Percentiles rank a stretch among this genome's conserved stretches.
Evolutionary conservation across 2,888 invertebrate genomes (phyloP).

Genomic region (Plagiodera versicolora): DNA sequence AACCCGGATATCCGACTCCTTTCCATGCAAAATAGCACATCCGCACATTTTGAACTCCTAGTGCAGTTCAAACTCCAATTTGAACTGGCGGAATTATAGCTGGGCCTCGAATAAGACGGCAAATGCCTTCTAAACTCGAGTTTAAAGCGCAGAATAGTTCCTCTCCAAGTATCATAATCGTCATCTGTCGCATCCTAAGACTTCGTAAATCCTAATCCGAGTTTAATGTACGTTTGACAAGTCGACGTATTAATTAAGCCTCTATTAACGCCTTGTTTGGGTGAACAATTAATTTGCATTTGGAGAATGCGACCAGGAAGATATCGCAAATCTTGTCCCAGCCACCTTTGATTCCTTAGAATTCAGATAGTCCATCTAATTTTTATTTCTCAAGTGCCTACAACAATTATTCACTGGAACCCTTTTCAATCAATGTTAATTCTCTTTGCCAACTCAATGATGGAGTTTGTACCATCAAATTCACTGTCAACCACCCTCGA

Average conservation of each 20-base stretch:
- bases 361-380: background rate
- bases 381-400: background rate
- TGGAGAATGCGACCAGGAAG: conserved; percentile 30
- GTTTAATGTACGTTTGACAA: conserved; percentile 36
- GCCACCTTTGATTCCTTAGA: background rate
- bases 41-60: background rate
- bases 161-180: conserved; percentile 21
- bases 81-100: background rate
- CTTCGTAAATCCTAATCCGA: background rate
- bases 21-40: background rate
- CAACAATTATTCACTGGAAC: too few species aligned
- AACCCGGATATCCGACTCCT: background rate
- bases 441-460: too few species aligned
- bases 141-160: conserved; percentile 22
- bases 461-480: too few species aligned
- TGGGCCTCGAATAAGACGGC: conserved; percentile 15
- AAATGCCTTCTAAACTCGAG: conserved; percentile 27
- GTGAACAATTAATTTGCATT: conserved; percentile 43
- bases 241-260: conserved; percentile 33
- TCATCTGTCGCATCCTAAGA: conserved; percentile 8
- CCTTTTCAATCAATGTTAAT: too few species aligned
- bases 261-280: conserved; percentile 36
- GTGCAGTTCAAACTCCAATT: background rate
- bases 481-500: too few species aligned
- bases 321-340: conserved; percentile 31